phyloP scores from a whole-genome alignment of 1,140 invertebrate genomes.

The Cyphomyrmex costatus region DNA sequence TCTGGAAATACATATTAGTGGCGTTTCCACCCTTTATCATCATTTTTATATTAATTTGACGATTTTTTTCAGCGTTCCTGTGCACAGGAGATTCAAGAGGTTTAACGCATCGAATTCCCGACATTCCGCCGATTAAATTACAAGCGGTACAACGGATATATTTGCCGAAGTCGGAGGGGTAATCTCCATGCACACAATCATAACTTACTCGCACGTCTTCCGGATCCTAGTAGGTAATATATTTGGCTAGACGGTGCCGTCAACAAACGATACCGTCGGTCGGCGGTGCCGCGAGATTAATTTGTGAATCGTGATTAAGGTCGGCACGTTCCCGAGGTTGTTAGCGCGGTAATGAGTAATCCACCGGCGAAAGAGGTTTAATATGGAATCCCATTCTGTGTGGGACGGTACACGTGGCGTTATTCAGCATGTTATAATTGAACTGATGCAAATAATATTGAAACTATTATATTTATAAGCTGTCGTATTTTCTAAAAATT shows the following conservation, averaged over 20 bases:
- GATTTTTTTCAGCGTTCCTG: slow-evolving; percentile 14
- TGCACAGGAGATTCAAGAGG: neutral
- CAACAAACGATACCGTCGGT: slow-evolving; percentile 54
- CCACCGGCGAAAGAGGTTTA: slow-evolving; percentile 64
- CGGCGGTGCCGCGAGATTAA: slow-evolving; percentile 43
- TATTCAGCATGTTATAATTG: slow-evolving; percentile 38
- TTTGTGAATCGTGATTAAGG: slow-evolving; percentile 67
- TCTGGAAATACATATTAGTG: neutral
- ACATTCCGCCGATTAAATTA: slow-evolving; percentile 59
- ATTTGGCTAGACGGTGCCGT: slow-evolving; percentile 58
- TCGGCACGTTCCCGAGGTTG: slow-evolving; percentile 56
- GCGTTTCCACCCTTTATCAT: neutral
- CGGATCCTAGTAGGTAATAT: slow-evolving; percentile 44
- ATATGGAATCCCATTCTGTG: slow-evolving; percentile 62
- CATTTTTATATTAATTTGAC: neutral
- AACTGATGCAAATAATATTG: slow-evolving; percentile 1
- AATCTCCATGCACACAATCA: slow-evolving; percentile 55
- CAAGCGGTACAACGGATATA: slow-evolving; percentile 46
- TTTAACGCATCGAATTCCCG: slow-evolving; percentile 38
- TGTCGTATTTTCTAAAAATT: neutral
- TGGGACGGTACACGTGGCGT: neutral
- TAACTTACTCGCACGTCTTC: slow-evolving; percentile 58
- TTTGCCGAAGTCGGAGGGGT: slow-evolving; percentile 44
- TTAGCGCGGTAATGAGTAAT: slow-evolving; percentile 71
- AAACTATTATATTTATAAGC: neutral